Evolutionary conservation across 2,113 vertebrate species (phyloP).

Genomic region (Octodon degus): DNA sequence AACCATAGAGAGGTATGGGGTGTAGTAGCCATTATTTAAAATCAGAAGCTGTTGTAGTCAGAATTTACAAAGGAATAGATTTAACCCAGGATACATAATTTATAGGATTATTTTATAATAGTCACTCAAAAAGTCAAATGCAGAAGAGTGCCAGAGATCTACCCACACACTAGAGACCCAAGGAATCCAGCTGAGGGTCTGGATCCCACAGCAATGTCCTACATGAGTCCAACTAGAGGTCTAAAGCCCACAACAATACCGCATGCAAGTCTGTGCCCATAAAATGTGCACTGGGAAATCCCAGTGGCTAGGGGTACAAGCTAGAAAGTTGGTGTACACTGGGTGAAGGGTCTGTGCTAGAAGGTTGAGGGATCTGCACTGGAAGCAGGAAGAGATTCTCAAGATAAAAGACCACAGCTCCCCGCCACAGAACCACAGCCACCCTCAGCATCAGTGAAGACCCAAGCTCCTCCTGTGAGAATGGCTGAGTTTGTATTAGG

Average conservation of each 20-base stretch:
- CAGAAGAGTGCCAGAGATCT: neutral
- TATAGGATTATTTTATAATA: neutral
- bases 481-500: neutral
- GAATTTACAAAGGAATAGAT: neutral
- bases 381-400: neutral
- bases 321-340: neutral
- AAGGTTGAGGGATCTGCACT: neutral
- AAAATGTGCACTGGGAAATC: neutral
- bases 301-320: neutral
- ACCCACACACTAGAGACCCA: neutral
- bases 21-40: neutral
- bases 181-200: neutral
- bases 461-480: neutral
- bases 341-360: neutral
- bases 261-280: neutral
- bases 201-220: neutral
- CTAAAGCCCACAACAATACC: neutral
- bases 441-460: neutral
- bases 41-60: neutral
- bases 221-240: neutral
- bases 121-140: neutral
- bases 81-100: neutral
- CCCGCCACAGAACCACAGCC: neutral
- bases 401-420: neutral
- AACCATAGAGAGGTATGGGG: neutral